Percentiles rank a stretch among this genome's conserved stretches.
phyloP scores from a whole-genome alignment of 2,888 invertebrate genomes.

The Elegia similella region DNA sequence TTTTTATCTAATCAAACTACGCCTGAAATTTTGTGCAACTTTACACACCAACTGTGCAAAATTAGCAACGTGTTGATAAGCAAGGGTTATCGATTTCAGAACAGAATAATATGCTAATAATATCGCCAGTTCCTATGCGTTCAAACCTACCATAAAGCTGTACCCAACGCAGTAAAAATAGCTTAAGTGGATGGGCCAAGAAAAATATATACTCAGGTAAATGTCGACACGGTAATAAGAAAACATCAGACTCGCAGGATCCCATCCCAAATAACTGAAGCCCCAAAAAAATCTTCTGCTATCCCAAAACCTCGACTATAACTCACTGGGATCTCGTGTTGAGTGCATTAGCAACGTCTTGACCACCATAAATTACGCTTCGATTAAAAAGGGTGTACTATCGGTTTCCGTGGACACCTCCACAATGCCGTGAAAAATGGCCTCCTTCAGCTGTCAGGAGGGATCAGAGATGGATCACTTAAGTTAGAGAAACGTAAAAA shows the following conservation, averaged over 20 bases:
- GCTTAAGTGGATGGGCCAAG: too few species aligned
- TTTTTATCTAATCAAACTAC: too few species aligned
- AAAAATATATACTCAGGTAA: too few species aligned
- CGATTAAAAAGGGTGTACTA: slow-evolving; percentile 55
- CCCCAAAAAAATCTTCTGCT: not conserved
- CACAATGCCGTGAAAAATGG: slow-evolving; percentile 77
- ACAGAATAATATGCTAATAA: too few species aligned
- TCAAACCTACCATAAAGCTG: too few species aligned
- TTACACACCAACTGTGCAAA: too few species aligned
- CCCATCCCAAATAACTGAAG: not conserved
- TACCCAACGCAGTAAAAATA: too few species aligned
- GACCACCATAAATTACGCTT: slow-evolving; percentile 44
- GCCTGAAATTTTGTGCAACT: too few species aligned
- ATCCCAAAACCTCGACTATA: not conserved
- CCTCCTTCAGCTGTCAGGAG: slow-evolving; percentile 55
- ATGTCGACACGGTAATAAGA: too few species aligned
- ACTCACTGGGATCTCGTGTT: not conserved
- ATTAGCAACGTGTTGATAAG: too few species aligned
- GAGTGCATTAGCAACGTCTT: slow-evolving; percentile 16
- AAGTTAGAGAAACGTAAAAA: slow-evolving; percentile 34
- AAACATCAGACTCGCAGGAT: not conserved
- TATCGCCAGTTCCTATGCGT: too few species aligned
- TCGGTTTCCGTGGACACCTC: slow-evolving; percentile 53
- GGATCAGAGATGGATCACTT: slow-evolving; percentile 54
- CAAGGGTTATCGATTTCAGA: too few species aligned